phyloP scores from a whole-genome alignment of 1,140 invertebrate genomes.

The Zaprionus lachaisei region DNA sequence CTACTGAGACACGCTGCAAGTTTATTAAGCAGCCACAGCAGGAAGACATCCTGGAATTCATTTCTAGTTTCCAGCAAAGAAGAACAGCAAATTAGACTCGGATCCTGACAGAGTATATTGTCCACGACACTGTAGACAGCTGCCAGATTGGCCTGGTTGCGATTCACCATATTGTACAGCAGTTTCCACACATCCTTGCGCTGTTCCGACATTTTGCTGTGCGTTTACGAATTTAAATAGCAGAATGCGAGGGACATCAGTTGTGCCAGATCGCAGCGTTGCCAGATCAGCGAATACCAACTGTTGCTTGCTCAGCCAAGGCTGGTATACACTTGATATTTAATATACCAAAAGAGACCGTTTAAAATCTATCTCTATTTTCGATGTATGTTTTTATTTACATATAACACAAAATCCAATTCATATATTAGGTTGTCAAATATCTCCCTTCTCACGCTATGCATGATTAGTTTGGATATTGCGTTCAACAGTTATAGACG shows the following conservation, averaged over 20 bases:
- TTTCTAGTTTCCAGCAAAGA: slow-evolving; percentile 51
- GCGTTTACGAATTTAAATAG: slow-evolving; percentile 13
- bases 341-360: neutral
- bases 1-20: slow-evolving; percentile 53
- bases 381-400: too few species aligned
- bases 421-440: too few species aligned
- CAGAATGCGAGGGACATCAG: slow-evolving; percentile 16
- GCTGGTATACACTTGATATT: neutral
- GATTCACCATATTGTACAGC: slow-evolving; percentile 70
- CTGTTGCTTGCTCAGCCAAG: slow-evolving; percentile 2
- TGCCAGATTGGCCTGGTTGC: slow-evolving; percentile 56
- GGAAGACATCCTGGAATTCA: slow-evolving; percentile 71
- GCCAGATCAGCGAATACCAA: slow-evolving; percentile 22
- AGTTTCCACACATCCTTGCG: slow-evolving; percentile 80
- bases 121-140: slow-evolving; percentile 72
- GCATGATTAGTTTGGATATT: too few species aligned
- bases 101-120: slow-evolving; percentile 75
- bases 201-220: slow-evolving; percentile 60
- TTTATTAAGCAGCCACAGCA: slow-evolving; percentile 75
- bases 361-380: too few species aligned
- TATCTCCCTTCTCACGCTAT: too few species aligned
- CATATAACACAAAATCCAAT: neutral
- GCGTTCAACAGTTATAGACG: too few species aligned
- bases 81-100: slow-evolving; percentile 73
- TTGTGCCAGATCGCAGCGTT: neutral